Evolutionary conservation across 2,888 invertebrate species (phyloP), one percentile per base, ranked within the genome.

Genomic region (Lithosia quadra): DNA sequence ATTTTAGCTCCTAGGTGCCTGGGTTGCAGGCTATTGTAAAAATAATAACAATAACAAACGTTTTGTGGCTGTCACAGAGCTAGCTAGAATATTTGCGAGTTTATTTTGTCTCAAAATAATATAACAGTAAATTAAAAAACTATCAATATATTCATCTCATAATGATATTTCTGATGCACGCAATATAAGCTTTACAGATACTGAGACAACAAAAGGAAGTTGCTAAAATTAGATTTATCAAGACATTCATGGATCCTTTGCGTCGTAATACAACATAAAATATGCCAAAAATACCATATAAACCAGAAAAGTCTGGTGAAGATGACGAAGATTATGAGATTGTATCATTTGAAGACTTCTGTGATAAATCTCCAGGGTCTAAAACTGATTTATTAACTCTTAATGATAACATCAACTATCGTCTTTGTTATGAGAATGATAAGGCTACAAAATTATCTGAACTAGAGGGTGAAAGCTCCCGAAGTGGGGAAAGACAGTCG

Each of bases 321-420:
- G 88, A 90, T 22, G 91, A 93, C 21, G 92, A 94, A 60, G 95
- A 95, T 73, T 95, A 95, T 71, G 95, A 95, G 80, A 94, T 95
- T 68, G 96, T 96, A 34, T 96, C 96, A 0, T 96, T 96, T 81
- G 96, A 96, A 84, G 95, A 96, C 67, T 96, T 96, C 84, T 95
- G 95, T 77, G 96, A 96, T 77, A 96, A 96, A 76, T 93, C 93
- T 61, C 89, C 94, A 0, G 92, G 91, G 59, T 90, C 91, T 22
- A 95, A 95, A 82, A 95, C 95, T 15, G 96, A 96, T 88, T 92
- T 96, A 71, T 91, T 95, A 75, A 93, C 96, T 9, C 82, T 96
- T 68, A 95, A 94, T 74, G 95, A 95, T 76, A 95, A 95, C 73
- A 94, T 95, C 49, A 95, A 95, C 79, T 95, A 95, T 81, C 91